These are phyloP conservation scores for Amblyopsis rosae DNA, from an alignment of 2,113 vertebrate species.

Conservation along the genomic window DNA sequence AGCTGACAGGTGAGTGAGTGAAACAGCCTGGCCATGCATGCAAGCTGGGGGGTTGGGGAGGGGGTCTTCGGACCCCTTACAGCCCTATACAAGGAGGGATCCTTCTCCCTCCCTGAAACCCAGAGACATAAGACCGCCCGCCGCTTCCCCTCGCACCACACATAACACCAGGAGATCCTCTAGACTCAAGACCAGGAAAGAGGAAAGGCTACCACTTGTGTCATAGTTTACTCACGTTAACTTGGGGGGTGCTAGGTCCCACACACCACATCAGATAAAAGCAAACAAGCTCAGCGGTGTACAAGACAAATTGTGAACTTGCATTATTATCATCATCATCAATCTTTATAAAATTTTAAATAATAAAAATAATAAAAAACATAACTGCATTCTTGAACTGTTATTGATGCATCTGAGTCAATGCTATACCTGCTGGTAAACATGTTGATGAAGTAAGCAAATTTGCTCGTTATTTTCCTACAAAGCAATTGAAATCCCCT, in stretches of 20 bases:
- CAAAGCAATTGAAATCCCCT: too few relatives aligned
- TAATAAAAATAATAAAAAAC: too few relatives aligned
- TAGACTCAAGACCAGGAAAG: conserved; percentile 38
- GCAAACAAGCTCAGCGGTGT: too few relatives aligned
- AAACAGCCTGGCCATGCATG: conserved; percentile 72
- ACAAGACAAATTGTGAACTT: too few relatives aligned
- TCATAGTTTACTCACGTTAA: conserved; percentile 37
- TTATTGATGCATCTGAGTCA: not conserved
- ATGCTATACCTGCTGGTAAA: not conserved
- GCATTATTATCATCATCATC: too few relatives aligned
- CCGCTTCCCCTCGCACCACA: not conserved
- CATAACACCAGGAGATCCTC: conserved; percentile 7
- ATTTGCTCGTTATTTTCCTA: too few relatives aligned
- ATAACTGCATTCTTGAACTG: conserved; percentile 19
- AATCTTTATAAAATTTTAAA: too few relatives aligned
- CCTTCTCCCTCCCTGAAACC: conserved; percentile 64
- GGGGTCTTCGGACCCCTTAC: conserved; percentile 41
- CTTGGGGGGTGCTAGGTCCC: too few relatives aligned
- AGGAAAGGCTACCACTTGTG: conserved; percentile 42
- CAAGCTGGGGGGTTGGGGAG: conserved; percentile 19
- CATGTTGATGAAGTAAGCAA: too few relatives aligned
- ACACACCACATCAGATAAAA: too few relatives aligned
- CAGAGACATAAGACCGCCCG: conserved; percentile 17
- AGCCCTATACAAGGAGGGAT: conserved; percentile 72
- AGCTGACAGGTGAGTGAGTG: conserved; percentile 76